These are phyloP conservation scores for Hylaeus volcanicus DNA, from an alignment of 1,140 invertebrate species.

Conservation along the genomic window DNA sequence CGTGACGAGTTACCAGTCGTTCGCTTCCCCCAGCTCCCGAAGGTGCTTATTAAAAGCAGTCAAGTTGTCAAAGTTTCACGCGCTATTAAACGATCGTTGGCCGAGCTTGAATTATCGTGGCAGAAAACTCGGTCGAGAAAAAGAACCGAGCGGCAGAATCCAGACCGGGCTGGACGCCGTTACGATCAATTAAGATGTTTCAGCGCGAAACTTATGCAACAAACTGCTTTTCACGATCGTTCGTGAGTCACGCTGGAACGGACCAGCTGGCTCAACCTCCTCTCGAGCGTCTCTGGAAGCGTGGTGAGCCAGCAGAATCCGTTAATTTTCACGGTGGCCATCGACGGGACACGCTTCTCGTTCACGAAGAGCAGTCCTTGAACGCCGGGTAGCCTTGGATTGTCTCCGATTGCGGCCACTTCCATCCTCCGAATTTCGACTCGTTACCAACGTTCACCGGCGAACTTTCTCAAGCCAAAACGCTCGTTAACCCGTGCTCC, in stretches of 20 bases:
- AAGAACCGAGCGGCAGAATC: not conserved
- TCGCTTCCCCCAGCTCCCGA: conserved; percentile 17
- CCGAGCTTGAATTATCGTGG: conserved; percentile 15
- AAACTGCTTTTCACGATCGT: conserved; percentile 37
- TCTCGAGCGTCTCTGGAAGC: conserved; percentile 14
- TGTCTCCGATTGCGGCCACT: not conserved
- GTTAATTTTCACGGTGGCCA: conserved; percentile 47
- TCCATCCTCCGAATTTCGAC: conserved; percentile 1
- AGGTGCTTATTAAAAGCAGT: conserved; percentile 49
- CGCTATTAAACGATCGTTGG: conserved; percentile 39
- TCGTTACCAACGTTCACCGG: not conserved
- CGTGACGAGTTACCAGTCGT: conserved; percentile 4
- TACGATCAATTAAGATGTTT: conserved; percentile 57
- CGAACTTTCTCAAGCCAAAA: conserved; percentile 2
- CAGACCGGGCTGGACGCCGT: conserved; percentile 14
- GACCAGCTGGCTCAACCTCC: not conserved
- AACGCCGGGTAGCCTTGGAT: conserved; percentile 34
- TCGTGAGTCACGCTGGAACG: conserved; percentile 42
- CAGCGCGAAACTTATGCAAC: conserved; percentile 48
- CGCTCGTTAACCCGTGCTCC: not conserved
- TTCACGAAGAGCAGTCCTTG: conserved; percentile 30
- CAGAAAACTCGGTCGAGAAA: conserved; percentile 30
- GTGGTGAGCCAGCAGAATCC: conserved; percentile 32
- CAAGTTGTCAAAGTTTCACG: conserved; percentile 46
- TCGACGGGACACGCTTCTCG: conserved; percentile 21